Evolutionary conservation across 2,888 invertebrate genomes (phyloP).

Genomic region (Nomada lathburiana): DNA sequence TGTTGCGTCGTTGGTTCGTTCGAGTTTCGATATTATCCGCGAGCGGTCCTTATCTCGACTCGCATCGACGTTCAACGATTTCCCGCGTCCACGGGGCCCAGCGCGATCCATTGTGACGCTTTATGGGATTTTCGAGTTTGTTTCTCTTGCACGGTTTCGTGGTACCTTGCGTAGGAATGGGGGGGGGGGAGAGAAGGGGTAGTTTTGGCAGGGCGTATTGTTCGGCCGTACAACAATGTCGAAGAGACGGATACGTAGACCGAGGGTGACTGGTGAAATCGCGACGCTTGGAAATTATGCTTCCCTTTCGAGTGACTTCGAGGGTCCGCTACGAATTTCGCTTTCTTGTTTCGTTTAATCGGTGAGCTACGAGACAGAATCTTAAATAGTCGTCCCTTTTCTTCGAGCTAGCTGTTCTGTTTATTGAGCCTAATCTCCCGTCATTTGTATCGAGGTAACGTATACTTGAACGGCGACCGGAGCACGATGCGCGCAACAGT

Average conservation of each 20-base stretch:
- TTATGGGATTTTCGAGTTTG: slow-evolving; percentile 55
- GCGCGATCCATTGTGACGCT: slow-evolving; percentile 36
- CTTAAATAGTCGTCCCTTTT: not conserved
- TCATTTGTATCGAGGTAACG: not conserved
- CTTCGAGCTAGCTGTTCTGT: not conserved
- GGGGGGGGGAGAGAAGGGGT: not conserved
- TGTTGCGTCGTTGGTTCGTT: slow-evolving; percentile 46
- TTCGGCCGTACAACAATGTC: not conserved
- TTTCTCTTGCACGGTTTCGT: slow-evolving; percentile 18
- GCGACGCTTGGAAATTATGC: slow-evolving; percentile 9
- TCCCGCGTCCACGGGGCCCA: slow-evolving; percentile 32
- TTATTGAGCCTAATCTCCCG: not conserved
- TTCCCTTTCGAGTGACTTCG: not conserved
- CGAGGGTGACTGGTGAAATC: slow-evolving; percentile 25
- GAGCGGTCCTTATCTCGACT: slow-evolving; percentile 54
- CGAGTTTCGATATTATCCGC: slow-evolving; percentile 59
- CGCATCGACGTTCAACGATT: slow-evolving; percentile 49
- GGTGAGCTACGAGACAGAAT: not conserved
- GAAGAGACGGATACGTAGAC: not conserved
- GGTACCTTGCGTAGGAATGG: not conserved
- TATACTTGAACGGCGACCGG: no score
- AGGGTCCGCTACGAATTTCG: slow-evolving; percentile 2
- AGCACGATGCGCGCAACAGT: not conserved
- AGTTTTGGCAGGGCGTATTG: slow-evolving; percentile 10
- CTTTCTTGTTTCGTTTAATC: not conserved